Evolutionary conservation across 2,888 invertebrate species (phyloP).

Genomic region (Drosophila lutescens): DNA sequence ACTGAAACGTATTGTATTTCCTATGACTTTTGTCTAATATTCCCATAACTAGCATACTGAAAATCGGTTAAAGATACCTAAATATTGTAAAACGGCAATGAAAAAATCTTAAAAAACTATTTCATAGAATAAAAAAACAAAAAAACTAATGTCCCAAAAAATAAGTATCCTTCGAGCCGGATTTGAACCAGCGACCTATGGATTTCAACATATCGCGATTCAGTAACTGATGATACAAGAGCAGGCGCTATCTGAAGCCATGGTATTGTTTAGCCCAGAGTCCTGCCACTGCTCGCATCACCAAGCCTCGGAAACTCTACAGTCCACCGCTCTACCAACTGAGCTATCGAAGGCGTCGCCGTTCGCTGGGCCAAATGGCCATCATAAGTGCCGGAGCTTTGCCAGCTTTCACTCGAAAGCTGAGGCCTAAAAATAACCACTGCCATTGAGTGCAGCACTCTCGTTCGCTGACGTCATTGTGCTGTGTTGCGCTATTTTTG

Average conservation of each 20-base stretch:
- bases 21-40: too few relatives aligned
- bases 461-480: slow-evolving; percentile 40
- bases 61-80: too few relatives aligned
- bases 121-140: neutral
- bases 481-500: slow-evolving; percentile 52
- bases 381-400: slow-evolving; percentile 53
- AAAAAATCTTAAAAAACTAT: too few relatives aligned
- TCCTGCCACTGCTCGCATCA: slow-evolving; percentile 54
- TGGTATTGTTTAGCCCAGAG: slow-evolving; percentile 56
- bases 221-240: slow-evolving; percentile 58
- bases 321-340: slow-evolving; percentile 81
- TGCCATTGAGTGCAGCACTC: slow-evolving; percentile 23
- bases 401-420: slow-evolving; percentile 59
- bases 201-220: slow-evolving; percentile 69
- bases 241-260: slow-evolving; percentile 50
- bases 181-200: slow-evolving; percentile 81
- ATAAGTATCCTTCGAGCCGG: slow-evolving; percentile 76
- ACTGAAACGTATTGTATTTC: too few relatives aligned
- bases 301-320: slow-evolving; percentile 67
- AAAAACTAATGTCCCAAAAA: slow-evolving; percentile 19
- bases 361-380: slow-evolving; percentile 24
- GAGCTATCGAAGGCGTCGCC: slow-evolving; percentile 75
- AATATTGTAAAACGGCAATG: too few relatives aligned
- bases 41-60: too few relatives aligned
- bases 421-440: slow-evolving; percentile 47